A percentile compares a stretch with the other conserved stretches of the same genome.
Evolutionary conservation across 1,140 invertebrate genomes (phyloP).

Genomic region (Notospermus geniculatus): DNA sequence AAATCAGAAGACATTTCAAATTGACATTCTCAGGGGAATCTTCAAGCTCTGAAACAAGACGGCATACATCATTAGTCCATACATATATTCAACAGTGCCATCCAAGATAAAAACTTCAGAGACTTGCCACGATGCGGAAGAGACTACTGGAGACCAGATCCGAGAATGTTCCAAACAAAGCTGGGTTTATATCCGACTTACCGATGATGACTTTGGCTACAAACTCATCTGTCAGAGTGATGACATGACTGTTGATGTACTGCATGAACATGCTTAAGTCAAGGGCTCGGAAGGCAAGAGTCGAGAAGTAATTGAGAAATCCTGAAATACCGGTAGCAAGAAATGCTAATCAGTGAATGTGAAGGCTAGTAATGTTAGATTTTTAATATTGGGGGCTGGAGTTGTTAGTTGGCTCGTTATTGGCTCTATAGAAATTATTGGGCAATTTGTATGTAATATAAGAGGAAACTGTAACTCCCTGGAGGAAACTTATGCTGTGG

Average conservation of each 20-base stretch:
- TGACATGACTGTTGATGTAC: slow-evolving; percentile 39
- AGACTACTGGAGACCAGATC: too few species aligned
- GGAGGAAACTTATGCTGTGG: background rate
- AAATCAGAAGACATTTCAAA: too few species aligned
- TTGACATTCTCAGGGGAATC: too few species aligned
- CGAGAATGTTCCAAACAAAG: too few species aligned
- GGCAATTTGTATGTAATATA: background rate
- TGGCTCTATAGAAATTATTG: background rate
- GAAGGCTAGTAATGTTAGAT: background rate
- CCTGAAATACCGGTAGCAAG: slow-evolving; percentile 23
- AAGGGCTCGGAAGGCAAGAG: slow-evolving; percentile 33
- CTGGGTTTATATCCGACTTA: slow-evolving; percentile 20
- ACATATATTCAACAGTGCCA: too few species aligned
- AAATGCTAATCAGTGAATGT: background rate
- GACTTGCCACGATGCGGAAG: too few species aligned
- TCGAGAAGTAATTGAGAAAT: slow-evolving; percentile 35
- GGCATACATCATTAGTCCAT: too few species aligned
- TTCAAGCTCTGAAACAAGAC: too few species aligned
- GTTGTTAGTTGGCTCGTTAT: too few species aligned
- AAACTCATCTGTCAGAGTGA: slow-evolving; percentile 40
- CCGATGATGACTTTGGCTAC: slow-evolving; percentile 37
- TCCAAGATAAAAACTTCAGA: too few species aligned
- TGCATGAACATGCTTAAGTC: slow-evolving; percentile 41
- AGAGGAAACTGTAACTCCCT: background rate
- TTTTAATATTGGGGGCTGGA: too few species aligned